A percentile compares a stretch with the other conserved stretches of the same genome.
Conservation (phyloP, 2,797 vertebrate species). For the Cercopithecus diana region DNA sequence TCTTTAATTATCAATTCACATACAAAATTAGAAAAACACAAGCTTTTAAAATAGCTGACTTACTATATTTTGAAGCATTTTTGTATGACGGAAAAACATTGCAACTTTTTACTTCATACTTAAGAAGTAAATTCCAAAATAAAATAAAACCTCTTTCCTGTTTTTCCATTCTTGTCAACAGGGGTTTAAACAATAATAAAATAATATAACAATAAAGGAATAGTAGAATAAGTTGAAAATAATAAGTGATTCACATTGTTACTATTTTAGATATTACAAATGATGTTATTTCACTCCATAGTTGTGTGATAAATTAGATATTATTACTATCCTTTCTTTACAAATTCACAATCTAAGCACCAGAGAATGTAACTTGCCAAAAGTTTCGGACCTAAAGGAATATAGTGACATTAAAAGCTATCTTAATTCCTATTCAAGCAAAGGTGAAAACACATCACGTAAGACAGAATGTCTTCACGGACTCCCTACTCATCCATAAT, state of each 20-base stretch:
- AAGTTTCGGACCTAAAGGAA: slow-evolving; percentile 11
- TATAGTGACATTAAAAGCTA: neutral
- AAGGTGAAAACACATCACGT: slow-evolving; percentile 10
- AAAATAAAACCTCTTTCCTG: neutral
- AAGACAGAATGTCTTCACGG: neutral
- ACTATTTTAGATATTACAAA: slow-evolving; percentile 39
- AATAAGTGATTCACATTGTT: neutral
- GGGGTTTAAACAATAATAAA: slow-evolving; percentile 22
- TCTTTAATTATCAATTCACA: neutral
- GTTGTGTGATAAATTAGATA: neutral
- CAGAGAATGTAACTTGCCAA: neutral
- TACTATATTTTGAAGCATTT: neutral
- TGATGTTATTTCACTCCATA: neutral
- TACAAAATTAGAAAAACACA: neutral
- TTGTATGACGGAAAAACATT: neutral
- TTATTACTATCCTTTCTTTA: neutral
- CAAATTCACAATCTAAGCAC: neutral
- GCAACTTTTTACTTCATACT: neutral
- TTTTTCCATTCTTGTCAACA: neutral
- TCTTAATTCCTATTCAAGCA: slow-evolving; percentile 21
- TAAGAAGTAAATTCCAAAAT: neutral
- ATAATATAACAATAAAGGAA: neutral
- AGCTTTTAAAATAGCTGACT: neutral
- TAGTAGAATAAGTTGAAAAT: neutral
- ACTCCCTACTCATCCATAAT: neutral